Conservation (phyloP, 2,888 invertebrate genomes). For the Griposia aprilina region DNA sequence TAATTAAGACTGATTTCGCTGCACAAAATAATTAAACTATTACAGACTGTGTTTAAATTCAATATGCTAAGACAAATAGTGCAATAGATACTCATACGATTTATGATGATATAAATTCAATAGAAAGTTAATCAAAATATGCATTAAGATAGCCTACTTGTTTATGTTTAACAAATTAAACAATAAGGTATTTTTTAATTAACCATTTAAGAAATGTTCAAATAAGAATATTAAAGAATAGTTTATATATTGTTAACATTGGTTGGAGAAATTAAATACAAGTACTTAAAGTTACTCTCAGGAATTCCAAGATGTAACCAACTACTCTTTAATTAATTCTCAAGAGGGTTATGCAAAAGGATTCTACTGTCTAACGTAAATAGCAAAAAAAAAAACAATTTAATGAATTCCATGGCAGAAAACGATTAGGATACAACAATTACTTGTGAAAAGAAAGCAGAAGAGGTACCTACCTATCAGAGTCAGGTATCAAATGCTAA, state of each 20-base stretch:
- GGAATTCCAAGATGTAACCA: background rate
- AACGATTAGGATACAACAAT: slow-evolving; percentile 2
- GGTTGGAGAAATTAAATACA: background rate
- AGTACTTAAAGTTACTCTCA: background rate
- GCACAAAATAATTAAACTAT: background rate
- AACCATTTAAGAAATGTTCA: background rate
- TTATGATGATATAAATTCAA: background rate
- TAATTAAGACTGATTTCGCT: background rate
- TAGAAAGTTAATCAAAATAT: background rate
- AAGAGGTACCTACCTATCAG: background rate
- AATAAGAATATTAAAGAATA: background rate
- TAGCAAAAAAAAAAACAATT: background rate
- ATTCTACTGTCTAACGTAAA: background rate
- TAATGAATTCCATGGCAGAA: background rate
- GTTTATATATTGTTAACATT: background rate
- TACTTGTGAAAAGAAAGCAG: background rate
- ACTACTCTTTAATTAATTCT: background rate
- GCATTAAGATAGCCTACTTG: background rate
- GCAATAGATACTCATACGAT: background rate
- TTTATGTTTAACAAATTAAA: background rate
- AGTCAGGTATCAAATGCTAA: background rate
- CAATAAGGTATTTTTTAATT: no score
- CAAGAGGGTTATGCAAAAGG: background rate
- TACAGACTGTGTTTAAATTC: background rate
- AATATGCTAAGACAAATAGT: background rate